phyloP scores from a whole-genome alignment of 1,140 invertebrate genomes.

The Drosophila leontia region DNA sequence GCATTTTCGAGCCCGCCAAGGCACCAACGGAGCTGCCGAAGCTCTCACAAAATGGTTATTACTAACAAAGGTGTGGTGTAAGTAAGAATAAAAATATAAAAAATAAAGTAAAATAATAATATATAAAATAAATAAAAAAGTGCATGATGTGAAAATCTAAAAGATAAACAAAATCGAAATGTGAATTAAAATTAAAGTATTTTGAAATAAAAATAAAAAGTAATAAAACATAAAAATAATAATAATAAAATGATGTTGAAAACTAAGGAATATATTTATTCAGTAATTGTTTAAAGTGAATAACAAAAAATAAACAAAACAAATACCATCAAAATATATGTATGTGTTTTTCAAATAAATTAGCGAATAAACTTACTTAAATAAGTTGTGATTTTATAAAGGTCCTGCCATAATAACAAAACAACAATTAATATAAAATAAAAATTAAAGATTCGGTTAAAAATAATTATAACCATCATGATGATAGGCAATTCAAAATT shows the following conservation, averaged over 20 bases:
- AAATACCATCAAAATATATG: background rate
- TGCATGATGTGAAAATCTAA: background rate
- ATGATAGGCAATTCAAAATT: background rate
- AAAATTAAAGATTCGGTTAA: no score
- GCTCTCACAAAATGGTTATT: conserved; percentile 13
- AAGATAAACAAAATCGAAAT: background rate
- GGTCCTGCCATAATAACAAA: background rate
- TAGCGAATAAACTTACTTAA: background rate
- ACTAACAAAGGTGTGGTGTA: conserved; percentile 4
- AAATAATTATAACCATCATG: no score
- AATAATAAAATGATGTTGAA: no score
- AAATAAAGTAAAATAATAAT: no score
- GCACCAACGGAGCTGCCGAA: conserved; percentile 9
- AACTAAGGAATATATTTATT: background rate
- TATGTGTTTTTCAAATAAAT: background rate
- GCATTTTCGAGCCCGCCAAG: conserved; percentile 27
- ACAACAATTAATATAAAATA: no score
- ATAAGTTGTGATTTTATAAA: background rate
- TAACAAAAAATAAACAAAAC: background rate
- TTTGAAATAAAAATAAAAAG: background rate
- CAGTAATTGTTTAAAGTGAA: background rate
- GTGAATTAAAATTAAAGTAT: background rate
- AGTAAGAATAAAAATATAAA: background rate
- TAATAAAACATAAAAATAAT: background rate
- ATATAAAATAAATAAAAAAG: no score